Conservation (phyloP, 2,797 vertebrate genomes). For the Heteromormyrus szaboi region DNA sequence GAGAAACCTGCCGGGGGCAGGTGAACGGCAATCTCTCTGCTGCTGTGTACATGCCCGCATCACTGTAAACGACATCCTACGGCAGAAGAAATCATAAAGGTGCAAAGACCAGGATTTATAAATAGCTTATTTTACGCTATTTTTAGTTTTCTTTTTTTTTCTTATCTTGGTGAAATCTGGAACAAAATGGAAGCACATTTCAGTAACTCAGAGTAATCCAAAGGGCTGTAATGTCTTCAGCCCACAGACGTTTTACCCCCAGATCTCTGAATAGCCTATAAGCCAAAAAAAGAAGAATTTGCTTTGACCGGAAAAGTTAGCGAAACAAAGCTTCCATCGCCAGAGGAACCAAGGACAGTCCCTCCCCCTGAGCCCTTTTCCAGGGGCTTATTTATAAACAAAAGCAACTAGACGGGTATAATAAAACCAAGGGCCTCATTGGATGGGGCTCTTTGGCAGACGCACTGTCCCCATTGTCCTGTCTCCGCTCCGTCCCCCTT, state of each 20-base stretch:
- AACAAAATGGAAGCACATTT: conserved; percentile 57
- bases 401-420: conserved; percentile 36
- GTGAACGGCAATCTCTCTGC: not conserved
- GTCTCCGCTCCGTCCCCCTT: conserved; percentile 6
- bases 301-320: not conserved
- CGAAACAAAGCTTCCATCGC: not conserved
- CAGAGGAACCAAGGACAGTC: not conserved
- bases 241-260: conserved; percentile 53
- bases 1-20: not conserved
- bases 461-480: conserved; percentile 11
- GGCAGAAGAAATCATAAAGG: not conserved
- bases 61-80: not conserved
- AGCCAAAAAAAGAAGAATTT: not conserved
- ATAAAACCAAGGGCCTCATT: conserved; percentile 33
- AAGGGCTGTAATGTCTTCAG: not conserved
- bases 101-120: not conserved
- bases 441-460: conserved; percentile 35
- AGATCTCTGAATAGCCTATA: conserved; percentile 26
- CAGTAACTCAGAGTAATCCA: not conserved
- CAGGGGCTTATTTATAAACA: conserved; percentile 54
- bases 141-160: not conserved
- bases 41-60: not conserved
- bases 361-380: conserved; percentile 45
- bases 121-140: not conserved
- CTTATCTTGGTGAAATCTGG: conserved; percentile 22